Percentiles rank a stretch among this genome's conserved stretches.
Evolutionary conservation across 2,113 vertebrate species (phyloP).

Genomic region (Myxocyprinus asiaticus): DNA sequence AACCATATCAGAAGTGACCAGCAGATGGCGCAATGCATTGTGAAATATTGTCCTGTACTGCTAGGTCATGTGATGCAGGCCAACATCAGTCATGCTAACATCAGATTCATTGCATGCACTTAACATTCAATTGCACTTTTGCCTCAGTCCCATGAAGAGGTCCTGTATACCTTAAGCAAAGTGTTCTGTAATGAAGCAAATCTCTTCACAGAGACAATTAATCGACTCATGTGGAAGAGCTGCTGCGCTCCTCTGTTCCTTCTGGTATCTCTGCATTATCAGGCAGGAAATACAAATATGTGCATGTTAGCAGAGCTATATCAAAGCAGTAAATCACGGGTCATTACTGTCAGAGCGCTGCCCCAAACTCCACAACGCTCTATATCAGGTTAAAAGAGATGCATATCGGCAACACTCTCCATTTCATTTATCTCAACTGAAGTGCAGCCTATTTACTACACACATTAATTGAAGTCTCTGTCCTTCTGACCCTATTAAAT

Average conservation of each 20-base stretch:
- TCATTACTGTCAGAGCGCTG: slow-evolving; percentile 55
- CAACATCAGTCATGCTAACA: background rate
- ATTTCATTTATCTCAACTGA: slow-evolving; percentile 1
- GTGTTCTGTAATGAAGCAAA: too few species aligned
- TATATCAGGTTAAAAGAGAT: slow-evolving; percentile 59
- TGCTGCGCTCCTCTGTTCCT: slow-evolving; percentile 2
- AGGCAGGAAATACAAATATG: background rate
- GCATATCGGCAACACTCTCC: slow-evolving; percentile 31
- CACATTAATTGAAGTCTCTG: background rate
- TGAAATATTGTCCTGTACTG: background rate
- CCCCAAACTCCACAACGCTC: slow-evolving; percentile 54
- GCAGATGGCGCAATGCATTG: slow-evolving; percentile 54
- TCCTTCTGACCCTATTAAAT: too few species aligned
- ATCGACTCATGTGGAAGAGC: too few species aligned
- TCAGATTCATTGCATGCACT: background rate
- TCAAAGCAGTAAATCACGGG: slow-evolving; percentile 60
- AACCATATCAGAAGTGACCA: slow-evolving; percentile 43
- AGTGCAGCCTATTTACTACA: background rate
- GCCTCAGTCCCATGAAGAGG: too few species aligned
- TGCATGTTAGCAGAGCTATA: slow-evolving; percentile 27
- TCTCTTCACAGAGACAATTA: too few species aligned
- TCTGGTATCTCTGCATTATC: slow-evolving; percentile 7
- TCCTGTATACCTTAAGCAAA: too few species aligned
- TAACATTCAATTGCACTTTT: background rate
- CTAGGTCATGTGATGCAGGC: too few species aligned